Percentiles rank a stretch among this genome's conserved stretches.
phyloP scores from a whole-genome alignment of 2,888 invertebrate genomes.

The Dryobotodes eremita region DNA sequence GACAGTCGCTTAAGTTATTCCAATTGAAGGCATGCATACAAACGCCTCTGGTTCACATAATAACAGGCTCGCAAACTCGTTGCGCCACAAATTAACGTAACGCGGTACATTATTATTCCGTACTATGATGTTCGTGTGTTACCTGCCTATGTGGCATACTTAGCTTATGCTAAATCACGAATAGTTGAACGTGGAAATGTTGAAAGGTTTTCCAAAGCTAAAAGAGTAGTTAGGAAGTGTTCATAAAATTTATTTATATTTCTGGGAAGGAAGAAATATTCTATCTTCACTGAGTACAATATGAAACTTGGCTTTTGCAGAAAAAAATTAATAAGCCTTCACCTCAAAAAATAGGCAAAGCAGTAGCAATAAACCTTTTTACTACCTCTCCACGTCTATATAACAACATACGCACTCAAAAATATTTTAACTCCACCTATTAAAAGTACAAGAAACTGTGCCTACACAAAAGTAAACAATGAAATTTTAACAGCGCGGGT shows the following conservation, averaged over 20 bases:
- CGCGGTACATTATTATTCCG: conserved; percentile 28
- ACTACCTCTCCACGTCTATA: background rate
- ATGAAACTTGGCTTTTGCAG: background rate
- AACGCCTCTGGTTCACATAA: conserved; percentile 15
- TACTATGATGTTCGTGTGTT: conserved; percentile 28
- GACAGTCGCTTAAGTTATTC: conserved; percentile 16
- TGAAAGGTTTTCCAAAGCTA: background rate
- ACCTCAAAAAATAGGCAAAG: too few relatives aligned
- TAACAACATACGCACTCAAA: background rate
- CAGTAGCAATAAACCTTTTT: background rate
- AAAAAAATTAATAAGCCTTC: background rate
- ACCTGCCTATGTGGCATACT: background rate
- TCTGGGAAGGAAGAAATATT: background rate
- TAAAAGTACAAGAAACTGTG: background rate
- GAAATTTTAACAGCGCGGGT: conserved; percentile 13
- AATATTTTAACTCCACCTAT: background rate
- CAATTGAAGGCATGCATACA: conserved; percentile 26
- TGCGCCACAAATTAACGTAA: conserved; percentile 45
- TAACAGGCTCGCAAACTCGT: conserved; percentile 39
- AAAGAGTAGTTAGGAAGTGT: too few relatives aligned
- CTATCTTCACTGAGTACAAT: background rate
- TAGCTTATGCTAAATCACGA: conserved; percentile 13
- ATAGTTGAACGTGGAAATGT: background rate
- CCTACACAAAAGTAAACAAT: conserved; percentile 19
- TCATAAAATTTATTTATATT: background rate